Percentiles rank a stretch among this genome's conserved stretches.
phyloP scores from a whole-genome alignment of 2,113 vertebrate genomes.

The Pelmatolapia mariae region DNA sequence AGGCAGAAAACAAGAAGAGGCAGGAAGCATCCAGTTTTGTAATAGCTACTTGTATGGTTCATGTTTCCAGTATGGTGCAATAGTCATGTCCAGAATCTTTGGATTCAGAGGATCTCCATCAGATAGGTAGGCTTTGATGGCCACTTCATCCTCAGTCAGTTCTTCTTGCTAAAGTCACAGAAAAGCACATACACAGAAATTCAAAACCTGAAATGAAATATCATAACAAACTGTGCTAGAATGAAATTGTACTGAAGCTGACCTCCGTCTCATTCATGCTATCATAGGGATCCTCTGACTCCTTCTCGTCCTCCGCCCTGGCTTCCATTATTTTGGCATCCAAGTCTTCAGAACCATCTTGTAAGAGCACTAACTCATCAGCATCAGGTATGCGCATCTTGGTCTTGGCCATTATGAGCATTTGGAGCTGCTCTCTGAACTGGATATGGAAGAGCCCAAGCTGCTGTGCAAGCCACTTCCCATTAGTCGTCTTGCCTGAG shows the following conservation, averaged over 20 bases:
- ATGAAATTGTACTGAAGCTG: not conserved
- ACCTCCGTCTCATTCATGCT: slow-evolving; percentile 1
- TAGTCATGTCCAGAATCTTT: slow-evolving; percentile 77
- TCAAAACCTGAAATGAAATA: not conserved
- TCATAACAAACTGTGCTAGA: not conserved
- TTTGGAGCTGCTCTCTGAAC: slow-evolving; percentile 86
- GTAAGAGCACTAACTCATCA: slow-evolving; percentile 69
- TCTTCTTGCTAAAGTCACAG: slow-evolving; percentile 28
- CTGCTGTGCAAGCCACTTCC: slow-evolving; percentile 77
- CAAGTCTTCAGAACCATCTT: slow-evolving; percentile 62
- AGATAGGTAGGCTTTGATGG: slow-evolving; percentile 79
- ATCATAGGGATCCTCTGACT: not conserved
- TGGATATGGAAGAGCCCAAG: slow-evolving; percentile 90
- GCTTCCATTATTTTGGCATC: slow-evolving; percentile 45
- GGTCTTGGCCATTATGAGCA: slow-evolving; percentile 81
- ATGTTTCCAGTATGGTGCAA: slow-evolving; percentile 83
- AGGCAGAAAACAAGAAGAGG: not conserved
- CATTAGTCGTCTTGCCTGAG: slow-evolving; percentile 82
- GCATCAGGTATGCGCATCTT: slow-evolving; percentile 65
- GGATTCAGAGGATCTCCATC: slow-evolving; percentile 67
- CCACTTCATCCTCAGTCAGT: slow-evolving; percentile 81
- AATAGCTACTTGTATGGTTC: slow-evolving; percentile 83
- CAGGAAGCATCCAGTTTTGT: not conserved
- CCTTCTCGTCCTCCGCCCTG: not conserved
- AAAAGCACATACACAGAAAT: not conserved